Percentiles rank a stretch among this genome's conserved stretches.
Evolutionary conservation across 2,113 vertebrate species (phyloP).

Genomic region (Oxygymnocypris stewartii): DNA sequence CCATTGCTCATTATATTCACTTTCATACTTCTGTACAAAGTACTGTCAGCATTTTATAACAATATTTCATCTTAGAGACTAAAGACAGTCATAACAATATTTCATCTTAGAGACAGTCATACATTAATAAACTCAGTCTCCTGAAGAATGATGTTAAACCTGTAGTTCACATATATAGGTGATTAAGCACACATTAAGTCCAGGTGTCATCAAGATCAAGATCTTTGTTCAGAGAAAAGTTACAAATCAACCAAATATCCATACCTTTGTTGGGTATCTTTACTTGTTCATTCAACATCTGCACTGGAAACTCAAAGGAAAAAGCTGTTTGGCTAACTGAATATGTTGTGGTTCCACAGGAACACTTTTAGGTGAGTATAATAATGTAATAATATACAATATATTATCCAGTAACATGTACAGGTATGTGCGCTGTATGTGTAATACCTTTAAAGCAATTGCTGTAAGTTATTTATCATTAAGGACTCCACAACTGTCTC

Average conservation of each 20-base stretch:
- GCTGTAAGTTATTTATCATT: background rate
- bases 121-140: background rate
- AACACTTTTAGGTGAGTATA: slow-evolving; percentile 9
- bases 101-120: background rate
- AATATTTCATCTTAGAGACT: background rate
- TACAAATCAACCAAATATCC: background rate
- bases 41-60: background rate
- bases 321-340: background rate
- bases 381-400: background rate
- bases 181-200: background rate
- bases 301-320: background rate
- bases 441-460: background rate
- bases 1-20: background rate
- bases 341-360: background rate
- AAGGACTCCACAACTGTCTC: background rate
- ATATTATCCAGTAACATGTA: slow-evolving; percentile 12
- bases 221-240: background rate
- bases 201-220: background rate
- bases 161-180: background rate
- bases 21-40: slow-evolving; percentile 12
- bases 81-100: background rate
- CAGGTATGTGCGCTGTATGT: background rate
- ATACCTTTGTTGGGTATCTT: background rate
- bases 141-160: background rate
- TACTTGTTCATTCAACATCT: background rate